A percentile compares a stretch with the other conserved stretches of the same genome.
Evolutionary conservation across 1,140 invertebrate species (phyloP).

Genomic region (Andricus grossulariae): DNA sequence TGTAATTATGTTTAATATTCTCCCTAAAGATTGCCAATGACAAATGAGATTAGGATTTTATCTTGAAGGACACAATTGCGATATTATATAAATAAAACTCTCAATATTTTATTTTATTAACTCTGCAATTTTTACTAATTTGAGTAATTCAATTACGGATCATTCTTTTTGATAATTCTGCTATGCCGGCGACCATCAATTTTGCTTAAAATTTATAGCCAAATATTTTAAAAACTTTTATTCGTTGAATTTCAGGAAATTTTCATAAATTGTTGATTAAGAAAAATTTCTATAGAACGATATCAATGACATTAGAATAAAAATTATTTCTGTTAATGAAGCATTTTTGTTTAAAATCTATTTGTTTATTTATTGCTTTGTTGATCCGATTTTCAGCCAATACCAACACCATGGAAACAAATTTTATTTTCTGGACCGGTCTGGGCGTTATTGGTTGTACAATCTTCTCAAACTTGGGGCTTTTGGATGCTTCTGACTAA

Average conservation of each 20-base stretch:
- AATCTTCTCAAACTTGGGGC: constrained; percentile 93
- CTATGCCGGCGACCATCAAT: too few relatives aligned
- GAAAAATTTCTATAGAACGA: background rate
- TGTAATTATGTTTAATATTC: too few relatives aligned
- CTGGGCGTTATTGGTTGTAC: constrained; percentile 87
- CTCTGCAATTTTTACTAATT: background rate
- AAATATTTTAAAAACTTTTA: too few relatives aligned
- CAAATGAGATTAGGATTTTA: too few relatives aligned
- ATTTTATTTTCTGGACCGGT: constrained; percentile 87
- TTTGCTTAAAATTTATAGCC: too few relatives aligned
- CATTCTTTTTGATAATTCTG: too few relatives aligned
- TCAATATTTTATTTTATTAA: background rate
- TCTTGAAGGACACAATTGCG: too few relatives aligned
- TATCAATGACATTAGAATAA: background rate
- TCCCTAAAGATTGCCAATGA: too few relatives aligned
- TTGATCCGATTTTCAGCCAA: constrained; percentile 64
- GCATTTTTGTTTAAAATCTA: constrained; percentile 25
- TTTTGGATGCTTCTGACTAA: constrained; percentile 94
- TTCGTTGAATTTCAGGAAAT: too few relatives aligned
- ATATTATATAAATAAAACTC: too few relatives aligned
- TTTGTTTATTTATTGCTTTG: constrained; percentile 30
- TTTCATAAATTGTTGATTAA: background rate
- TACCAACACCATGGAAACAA: constrained; percentile 84
- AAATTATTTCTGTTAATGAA: background rate
- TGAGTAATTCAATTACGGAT: background rate